phyloP scores from a whole-genome alignment of 2,113 vertebrate genomes.

The Lucifuga dentata region DNA sequence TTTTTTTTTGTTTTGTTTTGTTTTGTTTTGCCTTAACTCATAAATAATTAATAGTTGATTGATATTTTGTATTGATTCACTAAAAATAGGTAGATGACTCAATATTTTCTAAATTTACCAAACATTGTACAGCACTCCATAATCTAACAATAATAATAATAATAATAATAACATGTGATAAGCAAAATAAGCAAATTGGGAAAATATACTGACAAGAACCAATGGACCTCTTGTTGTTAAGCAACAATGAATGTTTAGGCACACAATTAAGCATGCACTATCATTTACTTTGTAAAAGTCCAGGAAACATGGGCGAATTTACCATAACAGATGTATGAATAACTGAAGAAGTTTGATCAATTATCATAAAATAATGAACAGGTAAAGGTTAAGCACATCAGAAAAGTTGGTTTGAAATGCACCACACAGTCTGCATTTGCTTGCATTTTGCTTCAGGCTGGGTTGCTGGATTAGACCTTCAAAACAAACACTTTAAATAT shows the following conservation, averaged over 20 bases:
- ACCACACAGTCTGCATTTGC: background rate
- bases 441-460: background rate
- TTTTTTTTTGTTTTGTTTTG: too few relatives aligned
- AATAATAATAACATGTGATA: constrained; percentile 4
- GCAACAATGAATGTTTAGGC: constrained; percentile 7
- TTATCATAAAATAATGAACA: background rate
- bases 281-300: constrained; percentile 15
- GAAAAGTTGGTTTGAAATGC: background rate
- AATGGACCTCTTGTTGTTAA: constrained; percentile 9
- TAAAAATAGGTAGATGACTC: too few relatives aligned
- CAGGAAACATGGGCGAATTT: background rate
- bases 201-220: background rate
- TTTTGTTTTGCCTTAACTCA: too few relatives aligned
- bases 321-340: constrained; percentile 19
- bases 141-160: too few relatives aligned
- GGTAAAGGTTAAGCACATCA: constrained; percentile 1
- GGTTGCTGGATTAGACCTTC: constrained; percentile 1
- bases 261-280: constrained; percentile 31
- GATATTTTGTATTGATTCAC: too few relatives aligned
- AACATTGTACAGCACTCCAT: too few relatives aligned
- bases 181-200: background rate
- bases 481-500: constrained; percentile 18
- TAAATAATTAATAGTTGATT: too few relatives aligned
- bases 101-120: too few relatives aligned
- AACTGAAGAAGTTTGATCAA: constrained; percentile 19